Evolutionary conservation across 2,113 vertebrate genomes (phyloP).

Genomic region (Rafetus swinhoei): DNA sequence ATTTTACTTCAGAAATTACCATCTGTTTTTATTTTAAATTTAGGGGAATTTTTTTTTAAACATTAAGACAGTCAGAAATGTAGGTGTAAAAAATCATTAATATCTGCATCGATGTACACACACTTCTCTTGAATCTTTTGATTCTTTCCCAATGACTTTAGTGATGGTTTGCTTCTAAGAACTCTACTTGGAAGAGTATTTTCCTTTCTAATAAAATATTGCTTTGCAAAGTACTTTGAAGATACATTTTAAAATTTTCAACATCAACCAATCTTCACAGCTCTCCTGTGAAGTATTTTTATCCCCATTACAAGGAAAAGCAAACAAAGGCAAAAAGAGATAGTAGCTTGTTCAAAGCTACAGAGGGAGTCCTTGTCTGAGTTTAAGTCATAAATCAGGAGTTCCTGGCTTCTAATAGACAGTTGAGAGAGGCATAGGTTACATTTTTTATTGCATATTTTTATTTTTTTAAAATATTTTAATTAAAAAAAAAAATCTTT

Average conservation of each 20-base stretch:
- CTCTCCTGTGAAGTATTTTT: not conserved
- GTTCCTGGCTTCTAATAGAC: not conserved
- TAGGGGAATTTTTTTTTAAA: constrained; percentile 26
- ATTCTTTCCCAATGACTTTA: not conserved
- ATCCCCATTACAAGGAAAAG: not conserved
- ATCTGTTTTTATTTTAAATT: not conserved
- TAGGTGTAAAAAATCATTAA: not conserved
- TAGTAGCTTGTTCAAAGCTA: not conserved
- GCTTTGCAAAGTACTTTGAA: not conserved
- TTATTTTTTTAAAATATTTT: not conserved
- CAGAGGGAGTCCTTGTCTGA: not conserved
- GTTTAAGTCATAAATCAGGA: not conserved
- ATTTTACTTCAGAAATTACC: constrained; percentile 5
- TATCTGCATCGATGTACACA: not conserved
- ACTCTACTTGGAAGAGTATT: not conserved
- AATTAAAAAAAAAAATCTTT: not conserved
- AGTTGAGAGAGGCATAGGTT: not conserved
- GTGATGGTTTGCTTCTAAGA: not conserved
- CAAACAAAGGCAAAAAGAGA: not conserved
- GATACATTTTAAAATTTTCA: not conserved
- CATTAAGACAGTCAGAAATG: not conserved
- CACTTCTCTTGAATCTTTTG: not conserved
- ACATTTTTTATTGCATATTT: not conserved
- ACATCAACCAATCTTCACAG: not conserved
- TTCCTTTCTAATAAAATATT: not conserved